A percentile compares a stretch with the other conserved stretches of the same genome.
Conservation (phyloP, 2,888 invertebrate genomes). For the Eumerus sabulonum region DNA sequence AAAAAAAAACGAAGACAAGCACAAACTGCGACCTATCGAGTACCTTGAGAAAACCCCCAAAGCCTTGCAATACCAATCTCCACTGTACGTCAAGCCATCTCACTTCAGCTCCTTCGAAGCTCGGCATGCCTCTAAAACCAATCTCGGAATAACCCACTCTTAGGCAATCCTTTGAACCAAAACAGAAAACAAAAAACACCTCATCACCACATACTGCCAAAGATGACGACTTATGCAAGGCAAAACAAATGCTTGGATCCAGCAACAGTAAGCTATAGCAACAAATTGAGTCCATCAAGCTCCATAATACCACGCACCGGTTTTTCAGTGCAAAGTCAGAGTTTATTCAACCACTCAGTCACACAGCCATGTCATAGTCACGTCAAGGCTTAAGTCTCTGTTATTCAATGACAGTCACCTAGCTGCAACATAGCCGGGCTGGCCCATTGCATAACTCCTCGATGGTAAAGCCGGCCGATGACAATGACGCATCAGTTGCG, state of each 20-base stretch:
- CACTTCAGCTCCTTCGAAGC: slow-evolving; percentile 18
- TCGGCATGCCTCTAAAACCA: slow-evolving; percentile 29
- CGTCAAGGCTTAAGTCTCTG: slow-evolving; percentile 6
- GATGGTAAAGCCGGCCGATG: slow-evolving; percentile 56
- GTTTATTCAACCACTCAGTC: slow-evolving; percentile 58
- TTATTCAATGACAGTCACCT: slow-evolving; percentile 44
- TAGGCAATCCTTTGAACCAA: slow-evolving; percentile 56
- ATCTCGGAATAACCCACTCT: slow-evolving; percentile 55
- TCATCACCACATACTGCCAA: background rate
- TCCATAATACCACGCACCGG: slow-evolving; percentile 28
- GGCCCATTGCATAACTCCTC: slow-evolving; percentile 48
- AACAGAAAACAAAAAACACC: slow-evolving; percentile 12
- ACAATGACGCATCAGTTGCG: slow-evolving; percentile 38
- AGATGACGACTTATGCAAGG: slow-evolving; percentile 57
- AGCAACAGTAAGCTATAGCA: slow-evolving; percentile 4
- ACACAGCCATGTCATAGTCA: slow-evolving; percentile 13
- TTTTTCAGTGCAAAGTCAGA: slow-evolving; percentile 57
- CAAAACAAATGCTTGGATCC: slow-evolving; percentile 21
- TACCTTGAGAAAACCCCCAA: slow-evolving; percentile 61
- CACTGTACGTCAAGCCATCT: slow-evolving; percentile 14
- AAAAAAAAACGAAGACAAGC: slow-evolving; percentile 6
- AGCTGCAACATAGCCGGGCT: slow-evolving; percentile 36
- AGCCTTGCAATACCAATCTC: slow-evolving; percentile 48
- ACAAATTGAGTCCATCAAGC: slow-evolving; percentile 23
- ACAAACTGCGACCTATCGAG: slow-evolving; percentile 15